These are phyloP conservation scores for Lepisosteus oculatus DNA, from an alignment of 2,113 vertebrate species.

Conservation along the genomic window DNA sequence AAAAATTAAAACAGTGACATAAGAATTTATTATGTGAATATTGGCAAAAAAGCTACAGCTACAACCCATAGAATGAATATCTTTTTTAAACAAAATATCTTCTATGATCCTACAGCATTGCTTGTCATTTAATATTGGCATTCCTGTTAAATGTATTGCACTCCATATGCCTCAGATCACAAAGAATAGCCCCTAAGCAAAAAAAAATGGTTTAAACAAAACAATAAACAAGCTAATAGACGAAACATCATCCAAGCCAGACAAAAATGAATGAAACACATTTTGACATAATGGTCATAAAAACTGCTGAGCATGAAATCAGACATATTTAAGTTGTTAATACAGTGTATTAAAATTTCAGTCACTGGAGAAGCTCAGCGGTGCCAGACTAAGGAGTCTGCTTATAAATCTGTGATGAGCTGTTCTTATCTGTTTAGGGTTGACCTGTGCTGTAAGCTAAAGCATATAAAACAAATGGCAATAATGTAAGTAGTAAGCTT, in stretches of 20 bases:
- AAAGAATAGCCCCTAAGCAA: too few species aligned
- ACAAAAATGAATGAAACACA: background rate
- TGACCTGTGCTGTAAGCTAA: background rate
- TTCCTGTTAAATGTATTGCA: too few species aligned
- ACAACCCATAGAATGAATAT: too few species aligned
- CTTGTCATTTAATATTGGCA: too few species aligned
- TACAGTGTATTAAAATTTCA: background rate
- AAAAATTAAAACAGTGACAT: too few species aligned
- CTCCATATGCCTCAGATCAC: too few species aligned
- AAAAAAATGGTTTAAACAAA: background rate
- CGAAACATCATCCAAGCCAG: background rate
- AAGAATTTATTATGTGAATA: too few species aligned
- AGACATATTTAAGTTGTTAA: conserved; percentile 5
- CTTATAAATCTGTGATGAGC: background rate
- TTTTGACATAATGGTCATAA: background rate
- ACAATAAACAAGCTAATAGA: background rate
- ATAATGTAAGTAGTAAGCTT: background rate
- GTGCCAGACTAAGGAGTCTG: background rate
- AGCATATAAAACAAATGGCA: background rate
- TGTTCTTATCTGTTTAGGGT: conserved; percentile 1
- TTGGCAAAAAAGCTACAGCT: too few species aligned
- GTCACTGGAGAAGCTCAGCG: background rate
- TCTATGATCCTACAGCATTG: too few species aligned
- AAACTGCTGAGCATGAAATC: background rate
- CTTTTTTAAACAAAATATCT: too few species aligned